These are phyloP conservation scores for Drosophila affinis DNA, from an alignment of 2,888 invertebrate genomes.

Conservation along the genomic window DNA sequence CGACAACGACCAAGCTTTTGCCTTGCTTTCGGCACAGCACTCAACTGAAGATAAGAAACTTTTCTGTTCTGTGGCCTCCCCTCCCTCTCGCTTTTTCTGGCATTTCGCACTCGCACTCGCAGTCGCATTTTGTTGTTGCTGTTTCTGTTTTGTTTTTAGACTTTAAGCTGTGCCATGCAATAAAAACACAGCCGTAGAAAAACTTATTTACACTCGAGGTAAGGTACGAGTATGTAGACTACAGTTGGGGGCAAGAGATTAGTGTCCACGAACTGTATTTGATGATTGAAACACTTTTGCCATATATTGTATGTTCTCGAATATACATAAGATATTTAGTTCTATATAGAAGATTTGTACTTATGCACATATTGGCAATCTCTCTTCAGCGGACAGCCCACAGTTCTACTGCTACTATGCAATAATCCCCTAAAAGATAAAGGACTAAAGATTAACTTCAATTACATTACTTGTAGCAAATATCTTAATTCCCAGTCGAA, in stretches of 20 bases:
- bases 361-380: too few species aligned
- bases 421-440: too few species aligned
- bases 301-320: too few species aligned
- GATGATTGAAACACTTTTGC: too few species aligned
- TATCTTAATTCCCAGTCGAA: too few species aligned
- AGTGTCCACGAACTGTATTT: neutral
- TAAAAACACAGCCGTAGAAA: constrained; percentile 57
- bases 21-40: constrained; percentile 27
- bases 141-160: constrained; percentile 66
- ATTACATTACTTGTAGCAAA: too few species aligned
- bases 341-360: too few species aligned
- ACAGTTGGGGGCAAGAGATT: constrained; percentile 2
- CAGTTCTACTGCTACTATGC: too few species aligned
- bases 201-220: constrained; percentile 62
- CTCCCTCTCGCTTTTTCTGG: constrained; percentile 8
- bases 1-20: constrained; percentile 15
- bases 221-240: constrained; percentile 41
- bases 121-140: constrained; percentile 49
- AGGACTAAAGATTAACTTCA: too few species aligned
- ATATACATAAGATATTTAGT: too few species aligned
- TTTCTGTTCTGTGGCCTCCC: constrained; percentile 21
- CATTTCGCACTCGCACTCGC: constrained; percentile 18
- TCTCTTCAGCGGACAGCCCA: too few species aligned
- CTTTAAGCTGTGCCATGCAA: constrained; percentile 68
- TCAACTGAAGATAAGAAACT: constrained; percentile 43